A percentile compares a stretch with the other conserved stretches of the same genome.
phyloP scores from a whole-genome alignment of 2,113 vertebrate species.

The Corythornis vintsioides region DNA sequence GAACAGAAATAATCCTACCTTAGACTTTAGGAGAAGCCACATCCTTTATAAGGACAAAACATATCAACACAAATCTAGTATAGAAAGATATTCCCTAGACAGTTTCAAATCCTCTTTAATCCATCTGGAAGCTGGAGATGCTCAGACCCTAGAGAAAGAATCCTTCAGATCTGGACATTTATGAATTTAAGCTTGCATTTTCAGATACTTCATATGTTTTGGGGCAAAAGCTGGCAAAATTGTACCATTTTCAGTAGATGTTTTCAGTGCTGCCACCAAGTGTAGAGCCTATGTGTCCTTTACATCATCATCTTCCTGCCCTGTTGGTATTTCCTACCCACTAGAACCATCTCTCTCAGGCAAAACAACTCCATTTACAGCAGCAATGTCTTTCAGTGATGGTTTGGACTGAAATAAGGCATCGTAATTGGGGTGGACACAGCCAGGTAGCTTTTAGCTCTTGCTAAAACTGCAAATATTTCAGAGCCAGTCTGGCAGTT shows the following conservation, averaged over 20 bases:
- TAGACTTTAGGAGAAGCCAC: background rate
- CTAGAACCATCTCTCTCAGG: background rate
- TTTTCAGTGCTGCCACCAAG: background rate
- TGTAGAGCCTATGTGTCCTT: background rate
- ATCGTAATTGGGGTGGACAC: background rate
- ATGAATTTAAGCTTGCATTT: background rate
- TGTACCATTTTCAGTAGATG: background rate
- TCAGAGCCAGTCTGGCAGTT: accelerated
- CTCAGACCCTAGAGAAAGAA: background rate
- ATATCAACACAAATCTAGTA: background rate
- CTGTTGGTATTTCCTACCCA: background rate
- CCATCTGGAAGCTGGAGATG: background rate
- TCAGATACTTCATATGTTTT: background rate
- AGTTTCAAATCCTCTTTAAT: background rate
- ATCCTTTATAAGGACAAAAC: background rate
- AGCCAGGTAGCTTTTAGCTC: background rate
- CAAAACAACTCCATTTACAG: background rate
- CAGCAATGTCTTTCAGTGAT: background rate
- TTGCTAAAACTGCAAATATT: background rate
- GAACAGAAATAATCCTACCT: background rate
- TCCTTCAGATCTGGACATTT: background rate
- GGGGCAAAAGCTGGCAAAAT: background rate
- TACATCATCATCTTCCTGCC: background rate
- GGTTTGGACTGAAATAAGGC: background rate
- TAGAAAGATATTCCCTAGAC: background rate